These are phyloP conservation scores for Phortica magna DNA, from an alignment of 2,888 invertebrate genomes.

Conservation along the genomic window DNA sequence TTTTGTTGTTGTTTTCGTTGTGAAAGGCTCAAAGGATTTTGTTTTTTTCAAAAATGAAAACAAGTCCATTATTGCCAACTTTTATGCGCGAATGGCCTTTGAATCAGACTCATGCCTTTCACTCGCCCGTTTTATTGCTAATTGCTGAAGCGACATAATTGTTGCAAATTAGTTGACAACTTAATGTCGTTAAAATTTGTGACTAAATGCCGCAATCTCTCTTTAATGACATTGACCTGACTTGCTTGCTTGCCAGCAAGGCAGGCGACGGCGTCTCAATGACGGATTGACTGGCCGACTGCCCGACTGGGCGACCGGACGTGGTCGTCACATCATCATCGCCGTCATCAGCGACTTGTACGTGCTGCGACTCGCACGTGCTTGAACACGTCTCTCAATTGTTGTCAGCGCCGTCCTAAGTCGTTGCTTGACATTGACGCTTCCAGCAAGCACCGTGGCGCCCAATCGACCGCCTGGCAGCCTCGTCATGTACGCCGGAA, in stretches of 20 bases:
- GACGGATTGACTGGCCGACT: neutral
- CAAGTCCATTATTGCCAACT: conserved; percentile 40
- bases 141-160: conserved; percentile 56
- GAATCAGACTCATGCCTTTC: conserved; percentile 64
- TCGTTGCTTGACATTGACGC: conserved; percentile 38
- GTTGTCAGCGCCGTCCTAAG: conserved; percentile 40
- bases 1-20: conserved; percentile 36
- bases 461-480: too few species aligned
- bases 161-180: conserved; percentile 73
- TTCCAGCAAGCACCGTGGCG: neutral
- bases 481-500: too few species aligned
- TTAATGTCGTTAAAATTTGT: conserved; percentile 67
- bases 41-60: neutral
- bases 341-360: neutral
- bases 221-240: conserved; percentile 62
- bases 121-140: conserved; percentile 61
- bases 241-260: neutral
- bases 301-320: neutral
- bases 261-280: neutral
- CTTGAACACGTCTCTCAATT: neutral
- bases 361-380: conserved; percentile 6
- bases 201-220: conserved; percentile 68
- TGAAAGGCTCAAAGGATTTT: conserved; percentile 30
- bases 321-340: neutral
- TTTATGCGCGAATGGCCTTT: conserved; percentile 44